A percentile compares a stretch with the other conserved stretches of the same genome.
Evolutionary conservation across 2,797 vertebrate genomes (phyloP).

Genomic region (Salmo trutta): DNA sequence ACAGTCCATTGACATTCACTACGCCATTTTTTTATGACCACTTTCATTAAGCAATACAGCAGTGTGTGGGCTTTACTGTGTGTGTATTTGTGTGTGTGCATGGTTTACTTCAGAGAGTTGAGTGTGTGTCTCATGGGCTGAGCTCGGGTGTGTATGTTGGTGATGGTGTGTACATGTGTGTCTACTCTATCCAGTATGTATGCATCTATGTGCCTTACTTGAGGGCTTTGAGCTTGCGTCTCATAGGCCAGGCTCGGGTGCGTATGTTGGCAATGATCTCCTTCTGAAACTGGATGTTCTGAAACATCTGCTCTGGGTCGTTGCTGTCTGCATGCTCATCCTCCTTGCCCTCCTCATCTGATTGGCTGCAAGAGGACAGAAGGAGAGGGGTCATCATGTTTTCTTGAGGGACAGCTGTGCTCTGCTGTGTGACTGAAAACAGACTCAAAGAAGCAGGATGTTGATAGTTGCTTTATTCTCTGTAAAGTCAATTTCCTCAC

Average conservation of each 20-base stretch:
- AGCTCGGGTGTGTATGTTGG: not conserved
- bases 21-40: not conserved
- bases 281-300: slow-evolving; percentile 97
- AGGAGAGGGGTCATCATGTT: not conserved
- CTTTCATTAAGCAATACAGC: slow-evolving; percentile 12
- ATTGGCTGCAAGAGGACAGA: slow-evolving; percentile 70
- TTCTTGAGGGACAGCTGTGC: not conserved
- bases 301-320: slow-evolving; percentile 94
- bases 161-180: slow-evolving; percentile 5
- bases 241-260: slow-evolving; percentile 92
- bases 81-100: not conserved
- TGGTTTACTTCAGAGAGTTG: not conserved
- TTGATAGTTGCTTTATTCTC: too few species aligned
- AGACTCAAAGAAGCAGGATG: too few species aligned
- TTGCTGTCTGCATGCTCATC: slow-evolving; percentile 84
- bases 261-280: slow-evolving; percentile 93
- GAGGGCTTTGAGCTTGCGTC: slow-evolving; percentile 89
- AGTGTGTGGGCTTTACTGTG: not conserved
- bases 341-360: slow-evolving; percentile 80
- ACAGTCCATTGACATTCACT: not conserved
- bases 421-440: too few species aligned
- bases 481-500: too few species aligned
- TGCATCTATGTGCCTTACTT: slow-evolving; percentile 73
- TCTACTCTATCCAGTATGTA: not conserved
- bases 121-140: not conserved